Conservation (phyloP, 1,140 invertebrate genomes). For the Anastrepha ludens region DNA sequence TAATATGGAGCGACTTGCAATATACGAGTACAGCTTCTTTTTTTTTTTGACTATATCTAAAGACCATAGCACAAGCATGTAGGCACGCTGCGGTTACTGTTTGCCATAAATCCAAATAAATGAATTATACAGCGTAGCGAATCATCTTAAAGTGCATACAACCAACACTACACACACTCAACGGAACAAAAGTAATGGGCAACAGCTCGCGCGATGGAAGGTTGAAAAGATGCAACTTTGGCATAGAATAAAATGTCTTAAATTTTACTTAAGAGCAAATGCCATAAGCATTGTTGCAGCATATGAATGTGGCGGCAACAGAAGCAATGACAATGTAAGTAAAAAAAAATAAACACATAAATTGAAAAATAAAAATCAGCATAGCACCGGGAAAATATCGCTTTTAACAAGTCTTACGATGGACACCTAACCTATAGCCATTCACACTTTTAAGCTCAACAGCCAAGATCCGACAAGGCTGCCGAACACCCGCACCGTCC, state of each 20-base stretch:
- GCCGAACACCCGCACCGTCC: not conserved
- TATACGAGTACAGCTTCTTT: not conserved
- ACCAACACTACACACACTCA: not conserved
- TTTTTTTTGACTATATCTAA: not conserved
- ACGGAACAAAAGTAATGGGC: not conserved
- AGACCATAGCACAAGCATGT: too few relatives aligned
- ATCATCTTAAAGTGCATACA: conserved; percentile 56
- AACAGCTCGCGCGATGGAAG: not conserved
- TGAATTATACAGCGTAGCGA: conserved; percentile 73
- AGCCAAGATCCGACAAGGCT: conserved; percentile 26
- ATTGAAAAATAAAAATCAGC: conserved; percentile 1
- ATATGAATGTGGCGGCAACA: conserved; percentile 36
- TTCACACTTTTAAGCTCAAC: conserved; percentile 40
- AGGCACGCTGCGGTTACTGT: not conserved
- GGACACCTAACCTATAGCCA: conserved; percentile 4
- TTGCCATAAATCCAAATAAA: conserved; percentile 57
- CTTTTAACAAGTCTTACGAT: not conserved
- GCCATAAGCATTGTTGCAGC: conserved; percentile 50
- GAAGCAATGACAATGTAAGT: conserved; percentile 56
- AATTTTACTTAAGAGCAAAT: conserved; percentile 73
- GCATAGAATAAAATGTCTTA: conserved; percentile 63
- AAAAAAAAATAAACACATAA: conserved; percentile 65
- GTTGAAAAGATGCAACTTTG: not conserved
- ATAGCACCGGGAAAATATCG: not conserved
- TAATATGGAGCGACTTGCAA: conserved; percentile 22